Conservation (phyloP, 2,888 invertebrate genomes). For the Cotesia congregata region DNA sequence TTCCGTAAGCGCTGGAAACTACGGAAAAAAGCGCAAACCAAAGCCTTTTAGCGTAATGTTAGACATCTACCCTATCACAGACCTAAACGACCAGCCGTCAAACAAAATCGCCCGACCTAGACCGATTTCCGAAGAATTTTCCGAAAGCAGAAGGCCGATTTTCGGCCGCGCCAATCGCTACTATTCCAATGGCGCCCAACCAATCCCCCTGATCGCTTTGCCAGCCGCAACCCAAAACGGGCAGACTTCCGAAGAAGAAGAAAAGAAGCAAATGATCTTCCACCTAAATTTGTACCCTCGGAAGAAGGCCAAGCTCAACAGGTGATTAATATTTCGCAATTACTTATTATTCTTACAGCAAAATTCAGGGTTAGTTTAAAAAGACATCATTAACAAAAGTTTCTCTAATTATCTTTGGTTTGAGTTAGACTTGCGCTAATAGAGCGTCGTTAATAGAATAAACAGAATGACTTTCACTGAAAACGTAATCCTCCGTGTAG, state of each 20-base stretch:
- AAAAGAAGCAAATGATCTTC: conserved; percentile 75
- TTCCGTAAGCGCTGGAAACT: conserved; percentile 45
- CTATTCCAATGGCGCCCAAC: conserved; percentile 40
- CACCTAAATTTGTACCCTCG: conserved; percentile 78
- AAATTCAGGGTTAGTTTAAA: not conserved
- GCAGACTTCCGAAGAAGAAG: conserved; percentile 58
- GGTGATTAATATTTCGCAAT: conserved; percentile 50
- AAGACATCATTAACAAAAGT: not conserved
- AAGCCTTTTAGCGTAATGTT: conserved; percentile 78
- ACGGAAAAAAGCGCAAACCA: conserved; percentile 57
- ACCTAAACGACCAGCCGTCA: conserved; percentile 57
- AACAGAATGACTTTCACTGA: conserved; percentile 37
- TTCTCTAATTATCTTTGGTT: conserved; percentile 7
- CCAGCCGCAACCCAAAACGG: conserved; percentile 48
- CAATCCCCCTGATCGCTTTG: conserved; percentile 52
- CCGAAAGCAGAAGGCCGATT: conserved; percentile 55
- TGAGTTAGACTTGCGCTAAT: not conserved
- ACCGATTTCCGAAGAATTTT: conserved; percentile 53
- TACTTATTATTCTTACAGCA: not conserved
- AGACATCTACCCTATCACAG: conserved; percentile 76
- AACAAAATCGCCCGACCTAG: conserved; percentile 56
- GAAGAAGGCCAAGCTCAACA: conserved; percentile 66
- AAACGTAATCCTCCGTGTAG: conserved; percentile 30
- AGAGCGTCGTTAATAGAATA: conserved; percentile 12
- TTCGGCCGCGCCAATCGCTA: conserved; percentile 55